These are phyloP conservation scores for Motacilla tschutschensis DNA, from an alignment of 2,113 vertebrate species.

Conservation along the genomic window DNA sequence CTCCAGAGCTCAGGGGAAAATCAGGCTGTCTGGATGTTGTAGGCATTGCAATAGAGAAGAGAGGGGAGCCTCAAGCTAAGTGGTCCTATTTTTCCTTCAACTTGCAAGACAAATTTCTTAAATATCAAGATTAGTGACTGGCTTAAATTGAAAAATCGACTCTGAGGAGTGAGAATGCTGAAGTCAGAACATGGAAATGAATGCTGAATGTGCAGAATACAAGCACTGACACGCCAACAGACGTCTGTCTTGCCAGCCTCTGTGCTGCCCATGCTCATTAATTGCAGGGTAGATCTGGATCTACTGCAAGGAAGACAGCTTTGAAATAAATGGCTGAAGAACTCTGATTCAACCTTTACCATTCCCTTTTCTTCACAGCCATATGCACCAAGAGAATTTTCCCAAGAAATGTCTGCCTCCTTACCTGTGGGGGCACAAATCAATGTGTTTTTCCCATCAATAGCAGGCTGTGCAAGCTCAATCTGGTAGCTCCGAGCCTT, in stretches of 20 bases:
- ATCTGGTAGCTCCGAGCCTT: constrained; percentile 63
- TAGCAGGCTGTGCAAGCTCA: constrained; percentile 68
- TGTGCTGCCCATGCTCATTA: not conserved
- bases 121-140: not conserved
- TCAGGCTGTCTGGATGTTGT: not conserved
- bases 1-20: not conserved
- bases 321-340: not conserved
- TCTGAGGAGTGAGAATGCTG: not conserved
- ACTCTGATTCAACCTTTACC: not conserved
- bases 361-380: not conserved
- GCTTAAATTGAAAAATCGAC: not conserved
- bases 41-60: not conserved
- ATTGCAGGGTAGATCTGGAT: not conserved
- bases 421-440: constrained; percentile 77
- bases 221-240: not conserved
- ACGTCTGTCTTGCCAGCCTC: not conserved
- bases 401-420: not conserved
- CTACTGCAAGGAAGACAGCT: not conserved
- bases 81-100: not conserved
- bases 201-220: not conserved
- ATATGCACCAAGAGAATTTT: not conserved
- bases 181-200: not conserved
- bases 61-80: not conserved
- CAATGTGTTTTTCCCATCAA: constrained; percentile 72
- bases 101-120: not conserved